phyloP scores from a whole-genome alignment of 2,113 vertebrate species.

The Petaurus breviceps region DNA sequence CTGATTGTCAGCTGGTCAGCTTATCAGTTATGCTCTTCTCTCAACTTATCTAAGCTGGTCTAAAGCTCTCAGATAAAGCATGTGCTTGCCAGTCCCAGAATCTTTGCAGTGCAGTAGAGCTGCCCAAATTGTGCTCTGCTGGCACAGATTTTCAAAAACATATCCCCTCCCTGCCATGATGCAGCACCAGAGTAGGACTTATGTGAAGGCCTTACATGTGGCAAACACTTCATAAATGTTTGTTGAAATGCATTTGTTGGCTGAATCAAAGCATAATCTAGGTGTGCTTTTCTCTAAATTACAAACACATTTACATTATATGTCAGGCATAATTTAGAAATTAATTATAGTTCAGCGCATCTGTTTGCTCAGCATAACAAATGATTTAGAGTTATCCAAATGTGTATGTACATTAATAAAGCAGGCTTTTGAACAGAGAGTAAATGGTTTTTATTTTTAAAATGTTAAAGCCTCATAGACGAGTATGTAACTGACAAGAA shows the following conservation, averaged over 20 bases:
- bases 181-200: background rate
- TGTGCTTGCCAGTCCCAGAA: background rate
- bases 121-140: background rate
- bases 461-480: background rate
- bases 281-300: conserved; percentile 70
- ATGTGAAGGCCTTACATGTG: background rate
- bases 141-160: background rate
- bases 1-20: background rate
- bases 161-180: background rate
- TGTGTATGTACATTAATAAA: conserved; percentile 48
- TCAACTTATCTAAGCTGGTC: background rate
- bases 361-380: conserved; percentile 75
- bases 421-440: background rate
- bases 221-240: background rate
- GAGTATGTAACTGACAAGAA: background rate
- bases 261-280: conserved; percentile 67
- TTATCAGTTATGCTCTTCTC: background rate
- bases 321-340: conserved; percentile 76
- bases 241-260: conserved; percentile 60
- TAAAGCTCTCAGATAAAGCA: background rate
- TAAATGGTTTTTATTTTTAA: conserved; percentile 32
- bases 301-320: conserved; percentile 78
- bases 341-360: conserved; percentile 79
- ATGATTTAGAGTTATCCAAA: conserved; percentile 69
- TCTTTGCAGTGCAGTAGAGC: background rate